Evolutionary conservation across 2,888 invertebrate species (phyloP), one percentile per base, ranked within the genome.

Genomic region (Cryptocephalus primarius): DNA sequence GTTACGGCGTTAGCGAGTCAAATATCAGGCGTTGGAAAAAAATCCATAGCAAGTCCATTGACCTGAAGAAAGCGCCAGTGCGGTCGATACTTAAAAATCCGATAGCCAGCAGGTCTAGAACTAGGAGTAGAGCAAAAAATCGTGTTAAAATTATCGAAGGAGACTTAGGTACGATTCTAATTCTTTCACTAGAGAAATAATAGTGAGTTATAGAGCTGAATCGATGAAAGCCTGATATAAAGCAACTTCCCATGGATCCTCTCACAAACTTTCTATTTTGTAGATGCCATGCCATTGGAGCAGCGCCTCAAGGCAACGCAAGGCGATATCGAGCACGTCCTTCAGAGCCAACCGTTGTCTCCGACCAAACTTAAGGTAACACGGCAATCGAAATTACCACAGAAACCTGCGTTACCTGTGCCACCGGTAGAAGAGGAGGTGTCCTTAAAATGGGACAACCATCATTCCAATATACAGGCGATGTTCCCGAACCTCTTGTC

Each of bases 371-470:
- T 67, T 10, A 67, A 66, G 50, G 66, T 67, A 8, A 65, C 65
- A 1, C 50, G 67, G 42, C 65, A 64, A 47, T 47, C 49, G 1
- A 61, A 55, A 42, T 49, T 54, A 6, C 43, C 42, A 14, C 52
- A 51, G n/a, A 46, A 48, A 34, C 42, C 47, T 1, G 47, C 47
- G 8, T 48, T 46, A 1, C 44, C 54, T n/a, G 47, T 51, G 9
- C 47, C 52, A 14, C 56, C 57, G 1, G 49, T 52, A 1, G 51
- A 54, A 8, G 65, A 68, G 32, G 70, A 72, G 48, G 68, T 73
- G 33, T 72, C 72, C 57, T 64, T 77, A 31, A 68, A 74, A 46
- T 77, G 77, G 77, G 76, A 76, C 62, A 75, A 74, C 48, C 75
- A 77, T 56, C 73, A 75, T 53, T 65, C 68, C 32, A 76, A 76